phyloP scores from a whole-genome alignment of 2,888 invertebrate genomes.

The Oligia latruncula region DNA sequence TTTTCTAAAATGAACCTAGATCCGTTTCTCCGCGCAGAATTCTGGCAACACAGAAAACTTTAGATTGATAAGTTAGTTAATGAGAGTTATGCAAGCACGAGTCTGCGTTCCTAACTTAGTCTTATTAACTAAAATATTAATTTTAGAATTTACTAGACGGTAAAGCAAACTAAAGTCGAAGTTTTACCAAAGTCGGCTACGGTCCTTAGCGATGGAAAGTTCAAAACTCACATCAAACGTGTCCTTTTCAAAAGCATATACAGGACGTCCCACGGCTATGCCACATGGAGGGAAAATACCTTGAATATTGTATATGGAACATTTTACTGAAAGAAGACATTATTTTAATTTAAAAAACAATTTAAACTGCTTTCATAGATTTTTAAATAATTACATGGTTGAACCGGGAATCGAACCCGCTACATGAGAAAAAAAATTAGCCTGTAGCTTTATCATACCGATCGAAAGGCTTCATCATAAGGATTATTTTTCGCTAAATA shows the following conservation, averaged over 20 bases:
- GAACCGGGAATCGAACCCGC: too few species aligned
- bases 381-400: too few species aligned
- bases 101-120: neutral
- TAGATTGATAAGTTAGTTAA: neutral
- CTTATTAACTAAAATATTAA: neutral
- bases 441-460: too few species aligned
- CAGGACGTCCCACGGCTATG: fast-evolving
- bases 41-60: neutral
- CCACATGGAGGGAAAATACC: too few species aligned
- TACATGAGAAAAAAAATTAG: too few species aligned
- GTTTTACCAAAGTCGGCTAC: neutral
- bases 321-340: too few species aligned
- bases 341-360: too few species aligned
- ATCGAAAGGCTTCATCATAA: too few species aligned
- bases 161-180: neutral
- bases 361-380: too few species aligned
- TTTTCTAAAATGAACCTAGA: neutral
- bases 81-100: neutral
- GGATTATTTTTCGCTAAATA: too few species aligned
- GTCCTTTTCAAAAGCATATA: neutral
- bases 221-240: neutral
- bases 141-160: too few species aligned
- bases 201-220: neutral
- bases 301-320: too few species aligned
- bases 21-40: neutral